Percentiles rank a stretch among this genome's conserved stretches.
phyloP scores from a whole-genome alignment of 2,888 invertebrate genomes.

The Monoplex corrugatus region DNA sequence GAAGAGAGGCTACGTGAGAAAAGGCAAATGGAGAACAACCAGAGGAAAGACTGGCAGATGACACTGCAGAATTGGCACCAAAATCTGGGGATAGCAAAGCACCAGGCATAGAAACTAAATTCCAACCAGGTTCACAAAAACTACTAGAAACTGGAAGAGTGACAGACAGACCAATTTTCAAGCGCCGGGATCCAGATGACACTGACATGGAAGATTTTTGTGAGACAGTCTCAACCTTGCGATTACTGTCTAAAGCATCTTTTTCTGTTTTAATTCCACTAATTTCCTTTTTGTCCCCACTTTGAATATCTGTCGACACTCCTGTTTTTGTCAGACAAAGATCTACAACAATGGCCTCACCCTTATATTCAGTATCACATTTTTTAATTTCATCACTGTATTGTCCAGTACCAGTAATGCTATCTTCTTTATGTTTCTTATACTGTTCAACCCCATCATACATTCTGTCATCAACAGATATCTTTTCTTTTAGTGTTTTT shows the following conservation, averaged over 20 bases:
- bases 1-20: neutral
- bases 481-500: neutral
- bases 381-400: neutral
- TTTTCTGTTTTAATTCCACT: neutral
- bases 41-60: neutral
- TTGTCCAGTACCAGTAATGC: neutral
- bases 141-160: neutral
- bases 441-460: neutral
- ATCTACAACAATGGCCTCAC: neutral
- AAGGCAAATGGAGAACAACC: neutral
- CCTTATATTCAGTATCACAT: neutral
- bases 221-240: neutral
- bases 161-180: neutral
- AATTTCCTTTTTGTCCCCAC: neutral
- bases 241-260: neutral
- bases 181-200: neutral
- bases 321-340: neutral
- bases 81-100: constrained; percentile 14
- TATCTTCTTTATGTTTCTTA: neutral
- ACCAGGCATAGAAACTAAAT: constrained; percentile 2
- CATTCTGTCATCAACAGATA: neutral
- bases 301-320: neutral
- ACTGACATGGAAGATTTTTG: neutral
- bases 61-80: neutral
- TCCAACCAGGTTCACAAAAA: constrained; percentile 3